phyloP scores from a whole-genome alignment of 2,797 vertebrate species.

The Apogon hyalosoma region DNA sequence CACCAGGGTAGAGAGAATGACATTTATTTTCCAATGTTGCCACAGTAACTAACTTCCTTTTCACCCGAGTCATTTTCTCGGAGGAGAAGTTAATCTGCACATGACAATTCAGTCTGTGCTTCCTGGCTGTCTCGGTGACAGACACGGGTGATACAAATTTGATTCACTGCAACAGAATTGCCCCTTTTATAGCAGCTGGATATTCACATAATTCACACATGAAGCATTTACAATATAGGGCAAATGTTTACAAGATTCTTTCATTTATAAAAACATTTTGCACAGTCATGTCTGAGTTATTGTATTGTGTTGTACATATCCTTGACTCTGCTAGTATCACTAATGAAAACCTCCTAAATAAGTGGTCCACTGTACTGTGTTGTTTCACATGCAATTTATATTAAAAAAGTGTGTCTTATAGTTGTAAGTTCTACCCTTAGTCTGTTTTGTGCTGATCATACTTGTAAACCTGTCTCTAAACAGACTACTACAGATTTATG shows the following conservation, averaged over 20 bases:
- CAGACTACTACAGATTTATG: neutral
- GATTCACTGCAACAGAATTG: conserved; percentile 60
- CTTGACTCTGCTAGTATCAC: no score
- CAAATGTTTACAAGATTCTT: conserved; percentile 21
- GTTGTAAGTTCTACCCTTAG: no score
- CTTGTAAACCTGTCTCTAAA: conserved; percentile 1
- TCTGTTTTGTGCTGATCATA: neutral
- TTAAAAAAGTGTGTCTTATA: no score
- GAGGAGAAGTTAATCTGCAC: conserved; percentile 66
- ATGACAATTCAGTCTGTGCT: conserved; percentile 46
- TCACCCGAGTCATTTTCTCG: conserved; percentile 26
- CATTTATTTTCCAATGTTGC: conserved; percentile 52
- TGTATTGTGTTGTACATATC: no score
- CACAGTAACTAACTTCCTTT: conserved; percentile 58
- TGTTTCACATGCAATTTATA: no score
- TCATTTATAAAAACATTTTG: neutral
- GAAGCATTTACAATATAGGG: neutral
- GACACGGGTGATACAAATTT: conserved; percentile 57
- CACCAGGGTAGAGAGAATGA: neutral
- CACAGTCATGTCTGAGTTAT: neutral
- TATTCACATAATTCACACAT: conserved; percentile 4
- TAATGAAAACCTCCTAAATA: no score
- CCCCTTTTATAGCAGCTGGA: neutral
- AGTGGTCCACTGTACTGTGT: no score
- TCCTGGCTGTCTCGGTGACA: conserved; percentile 37